Evolutionary conservation across 2,113 vertebrate species (phyloP).

Genomic region (Notarius lentiginosus): DNA sequence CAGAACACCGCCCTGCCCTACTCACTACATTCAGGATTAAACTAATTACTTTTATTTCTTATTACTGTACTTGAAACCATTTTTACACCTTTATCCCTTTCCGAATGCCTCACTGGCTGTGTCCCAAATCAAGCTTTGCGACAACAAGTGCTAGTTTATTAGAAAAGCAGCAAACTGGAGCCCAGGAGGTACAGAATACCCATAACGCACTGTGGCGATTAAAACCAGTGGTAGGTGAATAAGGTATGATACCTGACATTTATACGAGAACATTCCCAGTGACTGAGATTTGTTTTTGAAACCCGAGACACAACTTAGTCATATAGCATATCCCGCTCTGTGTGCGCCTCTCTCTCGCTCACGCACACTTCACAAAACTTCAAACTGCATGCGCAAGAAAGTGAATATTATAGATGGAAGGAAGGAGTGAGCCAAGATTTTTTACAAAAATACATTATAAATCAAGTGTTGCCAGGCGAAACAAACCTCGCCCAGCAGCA

Average conservation of each 20-base stretch:
- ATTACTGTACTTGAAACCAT: not conserved
- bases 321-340: no score
- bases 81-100: not conserved
- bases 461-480: no score
- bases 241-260: not conserved
- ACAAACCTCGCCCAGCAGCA: no score
- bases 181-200: not conserved
- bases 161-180: not conserved
- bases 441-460: not conserved
- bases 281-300: slow-evolving; percentile 9
- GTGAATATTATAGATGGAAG: not conserved
- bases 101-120: not conserved
- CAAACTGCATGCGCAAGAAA: not conserved
- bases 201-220: not conserved
- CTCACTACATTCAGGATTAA: not conserved
- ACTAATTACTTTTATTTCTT: not conserved
- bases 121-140: not conserved
- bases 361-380: not conserved
- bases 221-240: not conserved
- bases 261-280: not conserved
- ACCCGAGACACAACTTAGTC: not conserved
- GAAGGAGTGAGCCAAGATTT: not conserved
- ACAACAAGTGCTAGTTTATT: no score
- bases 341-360: not conserved
- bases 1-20: not conserved